These are phyloP conservation scores for Cydia strobilella DNA, from an alignment of 1,140 invertebrate species.

Conservation along the genomic window DNA sequence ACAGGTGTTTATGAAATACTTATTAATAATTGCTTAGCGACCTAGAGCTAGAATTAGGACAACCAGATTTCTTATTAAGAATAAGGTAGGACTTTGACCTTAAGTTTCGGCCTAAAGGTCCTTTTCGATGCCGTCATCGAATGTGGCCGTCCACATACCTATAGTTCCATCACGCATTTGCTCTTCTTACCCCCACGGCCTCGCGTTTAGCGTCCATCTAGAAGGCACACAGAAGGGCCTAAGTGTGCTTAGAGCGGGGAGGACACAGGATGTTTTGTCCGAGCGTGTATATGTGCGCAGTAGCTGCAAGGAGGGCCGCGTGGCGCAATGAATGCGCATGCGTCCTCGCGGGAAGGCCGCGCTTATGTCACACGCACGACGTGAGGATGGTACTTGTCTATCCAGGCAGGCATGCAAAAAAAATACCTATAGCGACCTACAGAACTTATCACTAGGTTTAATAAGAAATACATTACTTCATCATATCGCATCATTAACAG, in stretches of 20 bases:
- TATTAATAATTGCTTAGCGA: not conserved
- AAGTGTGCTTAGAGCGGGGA: not conserved
- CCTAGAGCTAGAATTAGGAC: not conserved
- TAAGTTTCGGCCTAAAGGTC: not conserved
- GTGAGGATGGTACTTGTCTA: constrained; percentile 10
- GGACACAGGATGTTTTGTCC: not conserved
- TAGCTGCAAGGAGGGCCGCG: constrained; percentile 26
- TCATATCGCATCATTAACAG: too few species aligned
- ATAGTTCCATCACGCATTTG: constrained; percentile 14
- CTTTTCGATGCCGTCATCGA: not conserved
- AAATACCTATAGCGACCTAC: too few species aligned
- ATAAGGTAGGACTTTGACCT: constrained; percentile 5
- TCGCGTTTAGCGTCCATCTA: constrained; percentile 10
- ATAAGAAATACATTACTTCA: too few species aligned
- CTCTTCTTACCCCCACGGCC: constrained; percentile 16
- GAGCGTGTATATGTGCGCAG: not conserved
- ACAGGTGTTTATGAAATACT: not conserved
- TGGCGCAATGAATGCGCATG: constrained; percentile 10
- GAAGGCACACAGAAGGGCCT: not conserved
- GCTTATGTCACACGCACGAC: constrained; percentile 20
- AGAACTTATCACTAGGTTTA: too few species aligned
- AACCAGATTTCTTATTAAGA: not conserved
- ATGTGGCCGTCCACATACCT: too few species aligned
- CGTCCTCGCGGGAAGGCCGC: constrained; percentile 30
- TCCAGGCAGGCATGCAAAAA: not conserved